phyloP scores from a whole-genome alignment of 2,113 vertebrate genomes.

The Anarhynchus alexandrinus region DNA sequence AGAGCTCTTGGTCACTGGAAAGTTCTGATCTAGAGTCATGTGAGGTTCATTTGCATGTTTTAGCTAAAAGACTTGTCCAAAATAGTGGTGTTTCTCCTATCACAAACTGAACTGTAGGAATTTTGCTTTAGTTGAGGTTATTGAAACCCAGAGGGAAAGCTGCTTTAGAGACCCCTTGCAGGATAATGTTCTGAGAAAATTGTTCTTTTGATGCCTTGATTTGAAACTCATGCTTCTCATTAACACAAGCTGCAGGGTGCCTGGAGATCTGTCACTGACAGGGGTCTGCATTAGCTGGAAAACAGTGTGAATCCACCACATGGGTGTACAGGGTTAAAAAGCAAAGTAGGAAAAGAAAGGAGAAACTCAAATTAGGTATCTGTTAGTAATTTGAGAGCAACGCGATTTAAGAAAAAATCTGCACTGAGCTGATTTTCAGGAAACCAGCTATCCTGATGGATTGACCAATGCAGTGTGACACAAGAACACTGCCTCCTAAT shows the following conservation, averaged over 20 bases:
- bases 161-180: slow-evolving; percentile 13
- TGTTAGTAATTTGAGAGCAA: slow-evolving; percentile 34
- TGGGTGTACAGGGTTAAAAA: not conserved
- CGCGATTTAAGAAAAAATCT: not conserved
- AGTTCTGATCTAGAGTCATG: not conserved
- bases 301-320: not conserved
- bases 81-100: not conserved
- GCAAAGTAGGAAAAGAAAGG: not conserved
- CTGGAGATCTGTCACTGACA: not conserved
- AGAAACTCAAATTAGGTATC: not conserved
- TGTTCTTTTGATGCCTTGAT: slow-evolving; percentile 47
- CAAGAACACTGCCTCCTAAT: not conserved
- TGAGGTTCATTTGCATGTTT: not conserved
- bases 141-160: not conserved
- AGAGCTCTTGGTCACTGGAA: not conserved
- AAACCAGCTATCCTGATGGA: not conserved
- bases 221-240: slow-evolving; percentile 44
- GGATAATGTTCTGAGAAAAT: slow-evolving; percentile 31
- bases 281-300: not conserved
- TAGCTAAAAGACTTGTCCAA: not conserved
- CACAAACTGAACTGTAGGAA: not conserved
- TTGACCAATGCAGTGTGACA: not conserved
- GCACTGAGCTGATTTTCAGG: not conserved
- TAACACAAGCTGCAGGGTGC: not conserved
- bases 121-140: not conserved